Conservation (phyloP, 2,113 vertebrate genomes). For the Coptodon bakossiorum region DNA sequence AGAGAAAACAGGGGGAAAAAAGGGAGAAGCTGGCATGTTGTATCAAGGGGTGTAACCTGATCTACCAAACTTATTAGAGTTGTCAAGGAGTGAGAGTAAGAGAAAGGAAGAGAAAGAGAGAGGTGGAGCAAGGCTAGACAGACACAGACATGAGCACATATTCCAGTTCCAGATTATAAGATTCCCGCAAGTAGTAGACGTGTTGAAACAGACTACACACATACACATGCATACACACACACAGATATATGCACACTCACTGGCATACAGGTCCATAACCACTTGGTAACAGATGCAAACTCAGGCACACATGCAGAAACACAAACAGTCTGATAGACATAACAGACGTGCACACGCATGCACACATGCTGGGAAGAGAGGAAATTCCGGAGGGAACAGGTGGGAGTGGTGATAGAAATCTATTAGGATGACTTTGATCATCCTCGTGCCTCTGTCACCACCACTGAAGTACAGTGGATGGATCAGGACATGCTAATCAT, state of each 20-base stretch:
- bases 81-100: conserved; percentile 57
- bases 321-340: conserved; percentile 66
- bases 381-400: conserved; percentile 72
- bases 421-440: conserved; percentile 64
- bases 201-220: conserved; percentile 69
- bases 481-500: conserved; percentile 26
- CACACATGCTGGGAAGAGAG: conserved; percentile 52
- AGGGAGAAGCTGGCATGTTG: conserved; percentile 50
- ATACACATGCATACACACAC: not conserved
- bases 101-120: conserved; percentile 2
- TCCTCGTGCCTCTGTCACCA: conserved; percentile 49
- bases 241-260: conserved; percentile 22
- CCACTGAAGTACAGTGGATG: conserved; percentile 21
- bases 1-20: conserved; percentile 46
- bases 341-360: conserved; percentile 57
- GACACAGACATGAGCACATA: conserved; percentile 72
- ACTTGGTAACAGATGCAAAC: conserved; percentile 63
- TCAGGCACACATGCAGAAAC: conserved; percentile 65
- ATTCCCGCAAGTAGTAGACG: conserved; percentile 73
- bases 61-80: conserved; percentile 72
- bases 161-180: conserved; percentile 74
- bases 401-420: conserved; percentile 67
- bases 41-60: conserved; percentile 64
- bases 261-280: conserved; percentile 31
- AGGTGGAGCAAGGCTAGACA: conserved; percentile 59